phyloP scores from a whole-genome alignment of 2,888 invertebrate genomes.

The Macrosoma leucophasiata region DNA sequence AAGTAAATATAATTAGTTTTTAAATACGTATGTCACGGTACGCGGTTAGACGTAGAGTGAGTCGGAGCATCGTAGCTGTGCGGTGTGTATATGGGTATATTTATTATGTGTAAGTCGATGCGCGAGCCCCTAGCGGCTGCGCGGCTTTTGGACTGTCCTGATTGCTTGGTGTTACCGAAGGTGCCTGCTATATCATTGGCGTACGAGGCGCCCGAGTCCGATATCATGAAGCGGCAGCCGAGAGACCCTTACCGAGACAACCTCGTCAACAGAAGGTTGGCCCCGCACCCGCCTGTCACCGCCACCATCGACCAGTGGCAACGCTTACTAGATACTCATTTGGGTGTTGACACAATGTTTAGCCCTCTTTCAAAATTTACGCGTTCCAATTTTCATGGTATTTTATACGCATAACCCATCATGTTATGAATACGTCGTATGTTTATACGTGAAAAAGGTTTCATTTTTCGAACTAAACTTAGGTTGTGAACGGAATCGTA shows the following conservation, averaged over 20 bases:
- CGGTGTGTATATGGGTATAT: conserved; percentile 46
- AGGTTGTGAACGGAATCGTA: no score
- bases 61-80: conserved; percentile 27
- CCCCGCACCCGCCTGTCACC: conserved; percentile 41
- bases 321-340: conserved; percentile 58
- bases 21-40: conserved; percentile 25
- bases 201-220: conserved; percentile 99
- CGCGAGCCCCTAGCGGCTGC: conserved; percentile 30
- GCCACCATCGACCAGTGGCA: conserved; percentile 29
- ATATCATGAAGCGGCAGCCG: conserved; percentile 99
- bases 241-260: conserved; percentile 98
- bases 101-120: conserved; percentile 49
- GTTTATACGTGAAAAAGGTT: no score
- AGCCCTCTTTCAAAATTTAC: conserved; percentile 48
- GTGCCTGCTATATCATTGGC: conserved; percentile 99
- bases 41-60: conserved; percentile 28
- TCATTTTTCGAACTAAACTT: no score
- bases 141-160: conserved; percentile 57
- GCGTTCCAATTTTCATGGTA: no score
- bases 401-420: no score
- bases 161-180: conserved; percentile 81
- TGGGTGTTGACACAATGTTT: conserved; percentile 61
- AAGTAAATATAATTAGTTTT: conserved; percentile 36
- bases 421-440: no score
- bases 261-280: conserved; percentile 98